Percentiles rank a stretch among this genome's conserved stretches.
These are phyloP conservation scores for Drosophila elegans DNA, from an alignment of 1,140 invertebrate genomes.

Conservation along the genomic window DNA sequence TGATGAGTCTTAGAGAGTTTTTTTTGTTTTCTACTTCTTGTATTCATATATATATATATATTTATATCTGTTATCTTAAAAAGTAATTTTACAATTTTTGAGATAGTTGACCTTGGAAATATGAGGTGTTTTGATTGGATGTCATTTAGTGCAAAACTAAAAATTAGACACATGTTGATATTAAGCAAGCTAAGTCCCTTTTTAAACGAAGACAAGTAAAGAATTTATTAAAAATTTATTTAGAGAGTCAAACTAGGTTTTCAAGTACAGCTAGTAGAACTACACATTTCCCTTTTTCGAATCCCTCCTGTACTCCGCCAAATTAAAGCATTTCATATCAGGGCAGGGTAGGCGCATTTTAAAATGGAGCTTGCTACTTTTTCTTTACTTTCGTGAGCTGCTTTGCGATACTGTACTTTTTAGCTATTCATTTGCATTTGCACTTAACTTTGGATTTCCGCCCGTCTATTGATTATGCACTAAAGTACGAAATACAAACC, in stretches of 20 bases:
- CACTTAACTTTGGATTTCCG: conserved; percentile 1
- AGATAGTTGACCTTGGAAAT: too few species aligned
- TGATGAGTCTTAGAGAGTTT: too few species aligned
- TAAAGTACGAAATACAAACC: conserved; percentile 2
- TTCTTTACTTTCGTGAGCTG: background rate
- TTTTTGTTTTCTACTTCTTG: too few species aligned
- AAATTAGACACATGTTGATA: too few species aligned
- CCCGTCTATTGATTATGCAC: background rate
- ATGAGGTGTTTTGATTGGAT: too few species aligned
- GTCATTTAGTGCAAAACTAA: too few species aligned
- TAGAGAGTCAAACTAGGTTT: background rate
- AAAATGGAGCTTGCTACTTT: conserved; percentile 16
- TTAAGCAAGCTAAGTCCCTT: too few species aligned
- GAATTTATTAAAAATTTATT: background rate
- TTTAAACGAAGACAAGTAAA: too few species aligned
- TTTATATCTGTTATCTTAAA: too few species aligned
- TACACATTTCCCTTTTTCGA: background rate
- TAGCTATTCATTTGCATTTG: conserved; percentile 3
- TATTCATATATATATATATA: too few species aligned
- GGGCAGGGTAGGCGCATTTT: conserved; percentile 7
- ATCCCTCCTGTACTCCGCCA: background rate
- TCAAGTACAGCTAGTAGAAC: background rate
- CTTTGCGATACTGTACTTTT: conserved; percentile 33
- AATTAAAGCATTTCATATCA: conserved; percentile 23
- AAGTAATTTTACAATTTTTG: too few species aligned